phyloP scores from a whole-genome alignment of 1,140 invertebrate species.

The Trichoplusia ni region DNA sequence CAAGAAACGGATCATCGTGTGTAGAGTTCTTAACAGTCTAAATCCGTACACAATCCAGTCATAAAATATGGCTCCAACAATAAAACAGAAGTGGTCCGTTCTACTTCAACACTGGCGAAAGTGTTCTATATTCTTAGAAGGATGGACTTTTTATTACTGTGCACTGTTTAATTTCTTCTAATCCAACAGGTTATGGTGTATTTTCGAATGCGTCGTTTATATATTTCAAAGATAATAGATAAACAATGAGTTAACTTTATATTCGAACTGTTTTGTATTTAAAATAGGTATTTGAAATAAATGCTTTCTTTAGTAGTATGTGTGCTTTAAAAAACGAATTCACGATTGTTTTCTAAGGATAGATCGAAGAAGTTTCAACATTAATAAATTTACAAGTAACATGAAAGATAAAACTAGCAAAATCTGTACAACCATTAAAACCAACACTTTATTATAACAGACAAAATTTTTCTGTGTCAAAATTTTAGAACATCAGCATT shows the following conservation, averaged over 20 bases:
- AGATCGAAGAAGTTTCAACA: no score
- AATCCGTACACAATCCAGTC: constrained; percentile 78
- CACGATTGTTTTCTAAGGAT: no score
- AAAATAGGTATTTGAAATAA: background rate
- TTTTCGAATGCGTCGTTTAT: constrained; percentile 11
- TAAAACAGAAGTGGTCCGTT: constrained; percentile 76
- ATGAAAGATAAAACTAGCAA: no score
- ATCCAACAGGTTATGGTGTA: constrained; percentile 48
- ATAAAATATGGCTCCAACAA: constrained; percentile 79
- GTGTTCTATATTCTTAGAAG: constrained; percentile 70
- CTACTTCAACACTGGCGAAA: constrained; percentile 65
- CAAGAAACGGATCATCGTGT: constrained; percentile 29
- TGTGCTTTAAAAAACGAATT: no score
- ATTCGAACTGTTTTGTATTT: constrained; percentile 13
- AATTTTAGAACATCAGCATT: no score
- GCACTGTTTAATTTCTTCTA: constrained; percentile 58
- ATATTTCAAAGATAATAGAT: constrained; percentile 17
- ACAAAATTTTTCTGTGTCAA: no score
- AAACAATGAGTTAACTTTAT: constrained; percentile 13
- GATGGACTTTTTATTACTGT: constrained; percentile 64
- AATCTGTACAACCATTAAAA: no score
- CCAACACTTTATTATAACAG: no score
- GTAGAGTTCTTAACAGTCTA: constrained; percentile 66
- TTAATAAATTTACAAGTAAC: no score
- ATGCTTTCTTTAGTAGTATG: no score